Conservation (phyloP, 2,797 vertebrate species). For the Arnoldichthys spilopterus region DNA sequence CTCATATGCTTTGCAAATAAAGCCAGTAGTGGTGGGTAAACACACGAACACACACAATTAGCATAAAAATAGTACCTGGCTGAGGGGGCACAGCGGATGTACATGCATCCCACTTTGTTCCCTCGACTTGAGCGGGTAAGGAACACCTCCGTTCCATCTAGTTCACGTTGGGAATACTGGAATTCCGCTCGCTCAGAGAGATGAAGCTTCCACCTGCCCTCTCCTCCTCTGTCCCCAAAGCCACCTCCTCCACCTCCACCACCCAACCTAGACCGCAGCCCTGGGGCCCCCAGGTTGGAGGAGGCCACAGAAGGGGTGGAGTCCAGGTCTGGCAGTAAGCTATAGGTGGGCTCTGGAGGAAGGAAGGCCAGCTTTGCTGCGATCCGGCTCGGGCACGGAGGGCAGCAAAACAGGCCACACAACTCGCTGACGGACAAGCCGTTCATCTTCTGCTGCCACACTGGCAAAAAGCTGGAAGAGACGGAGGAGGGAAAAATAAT, state of each 20-base stretch:
- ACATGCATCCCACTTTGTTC: slow-evolving; percentile 94
- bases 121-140: slow-evolving; percentile 90
- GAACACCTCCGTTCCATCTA: slow-evolving; percentile 93
- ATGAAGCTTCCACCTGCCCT: slow-evolving; percentile 90
- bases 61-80: slow-evolving; percentile 81
- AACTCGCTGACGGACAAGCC: slow-evolving; percentile 93
- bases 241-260: slow-evolving; percentile 49
- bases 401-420: slow-evolving; percentile 98
- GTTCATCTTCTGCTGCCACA: slow-evolving; percentile 85
- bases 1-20: not conserved
- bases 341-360: slow-evolving; percentile 93
- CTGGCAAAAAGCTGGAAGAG: slow-evolving; percentile 41
- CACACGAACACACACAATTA: no score
- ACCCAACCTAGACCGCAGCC: slow-evolving; percentile 73
- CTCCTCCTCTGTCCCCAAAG: slow-evolving; percentile 50
- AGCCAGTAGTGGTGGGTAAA: not conserved
- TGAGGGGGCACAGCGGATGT: slow-evolving; percentile 90
- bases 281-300: slow-evolving; percentile 68
- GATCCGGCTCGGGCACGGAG: slow-evolving; percentile 91
- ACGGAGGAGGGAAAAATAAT: not conserved
- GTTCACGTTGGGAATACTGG: slow-evolving; percentile 93
- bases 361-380: slow-evolving; percentile 97
- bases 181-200: slow-evolving; percentile 93
- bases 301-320: slow-evolving; percentile 56
- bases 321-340: slow-evolving; percentile 84